These are phyloP conservation scores for Apodemus sylvaticus DNA, from an alignment of 2,113 vertebrate genomes.

Conservation along the genomic window DNA sequence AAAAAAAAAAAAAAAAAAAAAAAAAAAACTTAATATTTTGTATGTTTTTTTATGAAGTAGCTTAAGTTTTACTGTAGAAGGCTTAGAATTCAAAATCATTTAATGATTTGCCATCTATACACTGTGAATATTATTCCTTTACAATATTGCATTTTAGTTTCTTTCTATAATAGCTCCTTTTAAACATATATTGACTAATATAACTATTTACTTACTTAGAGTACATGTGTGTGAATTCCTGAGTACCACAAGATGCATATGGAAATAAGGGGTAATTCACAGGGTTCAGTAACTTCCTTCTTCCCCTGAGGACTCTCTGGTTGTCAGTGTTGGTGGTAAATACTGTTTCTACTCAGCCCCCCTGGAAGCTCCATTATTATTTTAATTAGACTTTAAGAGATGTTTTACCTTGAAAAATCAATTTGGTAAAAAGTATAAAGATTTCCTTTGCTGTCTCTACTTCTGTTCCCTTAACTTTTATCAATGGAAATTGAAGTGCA, in stretches of 20 bases:
- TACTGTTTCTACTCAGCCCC: background rate
- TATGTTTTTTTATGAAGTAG: slow-evolving; percentile 14
- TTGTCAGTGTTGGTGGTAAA: background rate
- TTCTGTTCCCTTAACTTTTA: background rate
- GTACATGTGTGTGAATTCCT: background rate
- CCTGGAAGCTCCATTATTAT: background rate
- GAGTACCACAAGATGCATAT: background rate
- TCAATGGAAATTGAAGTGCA: background rate
- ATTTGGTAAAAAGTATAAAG: background rate
- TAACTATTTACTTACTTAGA: background rate
- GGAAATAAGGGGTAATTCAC: background rate
- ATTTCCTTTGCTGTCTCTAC: background rate
- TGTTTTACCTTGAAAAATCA: background rate
- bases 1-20: too few relatives aligned
- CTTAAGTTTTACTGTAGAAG: background rate
- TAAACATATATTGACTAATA: background rate
- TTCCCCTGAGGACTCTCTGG: background rate
- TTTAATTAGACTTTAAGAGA: background rate
- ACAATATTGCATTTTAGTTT: background rate
- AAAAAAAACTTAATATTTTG: too few relatives aligned
- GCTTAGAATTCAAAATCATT: background rate
- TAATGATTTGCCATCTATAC: background rate
- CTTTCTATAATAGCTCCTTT: background rate
- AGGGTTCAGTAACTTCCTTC: background rate
- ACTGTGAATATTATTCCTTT: background rate